Base-by-base conservation (phyloP, 2,888 invertebrate genomes). In the Gortyna flavago region DNA sequence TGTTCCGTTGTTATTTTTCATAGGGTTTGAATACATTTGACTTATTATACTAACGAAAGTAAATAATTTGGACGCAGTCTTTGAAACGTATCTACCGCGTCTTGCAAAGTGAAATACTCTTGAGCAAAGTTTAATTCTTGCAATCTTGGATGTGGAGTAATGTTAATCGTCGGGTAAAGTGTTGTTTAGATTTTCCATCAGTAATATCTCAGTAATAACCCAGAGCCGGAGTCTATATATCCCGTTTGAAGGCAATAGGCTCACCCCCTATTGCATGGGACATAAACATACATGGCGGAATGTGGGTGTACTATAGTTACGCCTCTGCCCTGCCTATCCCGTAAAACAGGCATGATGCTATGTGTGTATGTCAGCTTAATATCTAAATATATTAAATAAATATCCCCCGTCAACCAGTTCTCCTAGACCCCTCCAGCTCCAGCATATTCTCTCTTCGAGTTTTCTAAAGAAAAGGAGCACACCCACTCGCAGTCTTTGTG, bases 1-100 rank as follows among this genome's bases (percentile, higher is more conserved):
- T 83, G 85, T 89, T 78, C 91, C 91, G 90, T 91, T 91, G 79
- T 72, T 88, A 85, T 90, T 88, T 89, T 88, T 88, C 85, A 87
- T 87, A 84, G 83, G 83, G 32, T 82, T 76, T 80, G 72, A 72
- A 72, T 66, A 75, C 32, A 61, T 68, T 79, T 75, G 65, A 75
- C 35, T 64, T 68, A 68, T 80, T 25, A 32, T 64, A 67, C 51
- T 54, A 64, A 59, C 73, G 48, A 71, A 85, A 78, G 85, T 76
- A 75, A 78, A 76, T 79, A 75, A 77, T 80, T 76, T 67, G 64
- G 51, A 76, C 32, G 64, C 85, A 79, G 64, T 41, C 38, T 73
- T 71, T 51, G 61, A 66, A 79, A 83, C 76, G 41, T 64, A 51
- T 32, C 18, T n/a, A 32, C 1, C 8, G 35, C 21, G 25, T 7